A percentile compares a stretch with the other conserved stretches of the same genome.
These are phyloP conservation scores for Psephotus haematonotus DNA, from an alignment of 2,113 vertebrate genomes.

Conservation along the genomic window DNA sequence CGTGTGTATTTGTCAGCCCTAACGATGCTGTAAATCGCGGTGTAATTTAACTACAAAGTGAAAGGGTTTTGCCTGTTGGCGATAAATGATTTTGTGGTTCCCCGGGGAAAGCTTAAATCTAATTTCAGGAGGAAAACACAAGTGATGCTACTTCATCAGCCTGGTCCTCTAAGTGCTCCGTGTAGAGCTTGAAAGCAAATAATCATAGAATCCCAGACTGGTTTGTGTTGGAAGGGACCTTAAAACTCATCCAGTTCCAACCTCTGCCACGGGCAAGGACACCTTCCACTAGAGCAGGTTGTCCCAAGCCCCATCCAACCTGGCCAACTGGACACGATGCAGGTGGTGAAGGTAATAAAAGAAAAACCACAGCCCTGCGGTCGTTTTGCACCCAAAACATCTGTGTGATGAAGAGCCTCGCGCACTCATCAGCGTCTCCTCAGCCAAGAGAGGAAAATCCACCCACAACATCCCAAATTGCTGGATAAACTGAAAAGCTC, in stretches of 20 bases:
- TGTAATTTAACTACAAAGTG: not conserved
- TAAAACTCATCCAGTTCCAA: not conserved
- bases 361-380: not conserved
- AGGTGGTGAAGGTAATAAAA: fast-evolving
- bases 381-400: not conserved
- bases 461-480: not conserved
- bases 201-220: not conserved
- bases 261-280: not conserved
- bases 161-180: not conserved
- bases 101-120: not conserved
- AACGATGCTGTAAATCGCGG: not conserved
- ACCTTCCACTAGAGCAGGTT: not conserved
- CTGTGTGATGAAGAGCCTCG: not conserved
- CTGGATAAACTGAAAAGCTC: not conserved
- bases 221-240: not conserved
- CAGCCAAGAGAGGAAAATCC: not conserved
- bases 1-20: not conserved
- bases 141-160: not conserved
- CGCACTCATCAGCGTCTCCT: not conserved
- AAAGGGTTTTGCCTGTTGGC: not conserved
- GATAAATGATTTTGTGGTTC: not conserved
- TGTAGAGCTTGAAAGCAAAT: not conserved
- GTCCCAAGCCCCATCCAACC: no score
- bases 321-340: not conserved
- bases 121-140: not conserved